Evolutionary conservation across 2,797 vertebrate genomes (phyloP).

Genomic region (Myoxocephalus aenaeus): DNA sequence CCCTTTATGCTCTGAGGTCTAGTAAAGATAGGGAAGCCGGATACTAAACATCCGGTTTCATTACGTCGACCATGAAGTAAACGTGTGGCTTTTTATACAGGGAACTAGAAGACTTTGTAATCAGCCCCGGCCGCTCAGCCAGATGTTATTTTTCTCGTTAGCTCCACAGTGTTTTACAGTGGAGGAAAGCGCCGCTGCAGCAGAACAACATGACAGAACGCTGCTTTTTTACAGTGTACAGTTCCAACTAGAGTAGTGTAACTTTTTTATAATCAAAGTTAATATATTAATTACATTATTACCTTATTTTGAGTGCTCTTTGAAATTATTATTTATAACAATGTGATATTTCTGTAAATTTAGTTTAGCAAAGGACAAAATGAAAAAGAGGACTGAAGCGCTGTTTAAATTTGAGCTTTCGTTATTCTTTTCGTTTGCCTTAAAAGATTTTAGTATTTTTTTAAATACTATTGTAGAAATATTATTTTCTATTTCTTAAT

Average conservation of each 20-base stretch:
- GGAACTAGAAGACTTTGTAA: neutral
- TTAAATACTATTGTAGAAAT: slow-evolving; percentile 15
- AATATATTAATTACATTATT: slow-evolving; percentile 86
- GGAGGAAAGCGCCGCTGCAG: slow-evolving; percentile 65
- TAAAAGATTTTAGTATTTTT: slow-evolving; percentile 49
- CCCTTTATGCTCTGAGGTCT: neutral
- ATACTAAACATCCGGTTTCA: neutral
- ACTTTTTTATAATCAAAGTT: slow-evolving; percentile 92
- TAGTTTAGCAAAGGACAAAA: slow-evolving; percentile 77
- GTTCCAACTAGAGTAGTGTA: slow-evolving; percentile 78
- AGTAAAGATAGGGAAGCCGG: neutral
- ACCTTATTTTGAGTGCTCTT: slow-evolving; percentile 85
- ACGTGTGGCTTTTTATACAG: neutral
- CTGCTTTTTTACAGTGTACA: slow-evolving; percentile 89
- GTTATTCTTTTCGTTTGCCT: slow-evolving; percentile 37
- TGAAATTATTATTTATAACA: slow-evolving; percentile 88
- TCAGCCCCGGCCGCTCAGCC: neutral
- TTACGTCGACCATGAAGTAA: neutral
- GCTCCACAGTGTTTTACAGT: slow-evolving; percentile 42
- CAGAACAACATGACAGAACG: slow-evolving; percentile 57
- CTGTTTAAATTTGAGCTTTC: slow-evolving; percentile 7
- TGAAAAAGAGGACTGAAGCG: slow-evolving; percentile 45
- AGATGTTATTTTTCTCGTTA: slow-evolving; percentile 8
- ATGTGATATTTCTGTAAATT: slow-evolving; percentile 82
- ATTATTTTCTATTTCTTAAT: slow-evolving; percentile 36